Percentiles rank a stretch among this genome's conserved stretches.
phyloP scores from a whole-genome alignment of 1,140 invertebrate genomes.

The Papilio xuthus region DNA sequence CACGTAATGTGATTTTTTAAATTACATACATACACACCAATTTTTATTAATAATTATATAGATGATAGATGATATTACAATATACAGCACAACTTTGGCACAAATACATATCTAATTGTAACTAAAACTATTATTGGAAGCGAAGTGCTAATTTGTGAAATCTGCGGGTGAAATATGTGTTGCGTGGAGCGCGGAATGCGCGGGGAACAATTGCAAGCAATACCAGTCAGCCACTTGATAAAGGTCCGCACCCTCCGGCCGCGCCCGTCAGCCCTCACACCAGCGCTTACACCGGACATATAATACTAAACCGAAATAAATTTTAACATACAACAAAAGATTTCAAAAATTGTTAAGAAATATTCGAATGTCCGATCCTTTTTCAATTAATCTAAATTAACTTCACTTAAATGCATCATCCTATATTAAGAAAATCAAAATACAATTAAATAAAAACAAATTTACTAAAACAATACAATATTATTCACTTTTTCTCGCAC shows the following conservation, averaged over 20 bases:
- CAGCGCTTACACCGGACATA: slow-evolving; percentile 33
- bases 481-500: too few relatives aligned
- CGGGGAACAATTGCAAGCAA: slow-evolving; percentile 74
- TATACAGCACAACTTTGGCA: background rate
- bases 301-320: background rate
- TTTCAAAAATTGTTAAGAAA: background rate
- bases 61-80: too few relatives aligned
- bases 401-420: background rate
- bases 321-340: background rate
- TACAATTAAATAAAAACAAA: background rate
- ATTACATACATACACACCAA: too few relatives aligned
- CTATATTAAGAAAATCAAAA: background rate
- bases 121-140: slow-evolving; percentile 26
- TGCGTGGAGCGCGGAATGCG: slow-evolving; percentile 69
- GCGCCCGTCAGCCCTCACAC: slow-evolving; percentile 47
- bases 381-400: background rate
- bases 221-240: slow-evolving; percentile 79
- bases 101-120: slow-evolving; percentile 12
- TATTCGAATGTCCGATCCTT: background rate
- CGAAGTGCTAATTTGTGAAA: slow-evolving; percentile 71
- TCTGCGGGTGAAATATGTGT: slow-evolving; percentile 72
- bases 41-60: too few relatives aligned
- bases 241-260: slow-evolving; percentile 61
- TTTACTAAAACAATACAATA: background rate
- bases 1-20: too few relatives aligned